Evolutionary conservation across 2,797 vertebrate genomes (phyloP), one percentile per base, ranked within the genome.

Genomic region (Helicolenus hilgendorfi): DNA sequence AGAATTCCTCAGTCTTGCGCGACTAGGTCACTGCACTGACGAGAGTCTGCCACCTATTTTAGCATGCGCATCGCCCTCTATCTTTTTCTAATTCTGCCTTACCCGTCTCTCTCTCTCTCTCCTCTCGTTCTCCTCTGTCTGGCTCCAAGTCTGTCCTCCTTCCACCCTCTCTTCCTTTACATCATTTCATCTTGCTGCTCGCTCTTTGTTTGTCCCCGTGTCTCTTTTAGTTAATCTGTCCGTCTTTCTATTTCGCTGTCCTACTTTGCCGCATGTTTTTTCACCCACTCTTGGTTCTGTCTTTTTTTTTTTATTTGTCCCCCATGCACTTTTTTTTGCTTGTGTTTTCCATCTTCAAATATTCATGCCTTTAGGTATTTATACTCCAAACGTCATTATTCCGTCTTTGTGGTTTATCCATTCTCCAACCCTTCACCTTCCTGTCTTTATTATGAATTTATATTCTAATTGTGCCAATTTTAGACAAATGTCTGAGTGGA

Each of bases 1-100:
- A 94, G 95, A 96, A 96, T 97, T 96, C 95, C 95, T 96, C 95
- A 92, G 95, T 92, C 92, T 89, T 93, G 88, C 67, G 89, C 82
- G 92, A 96, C 92, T 92, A 92, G 93, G 94, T 95, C 94, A 93
- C 85, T 86, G 88, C 93, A 87, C 94, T 93, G 94, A 93, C 94
- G 91, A 93, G 94, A 94, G 93, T 89, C 94, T 92, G 93, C 92
- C 95, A 93, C 93, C 92, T 92, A 90, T 93, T 96, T 92, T 86
- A 88, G 89, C 91, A 84, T 77, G 86, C 72, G 33, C 91, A 76
- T 74, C 83, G 62, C 75, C 68, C 75, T 89, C 68, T 62, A 3
- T 89, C 89, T 89, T 81, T 87, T 78, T 89, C 65, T 92, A 83
- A 89, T 85, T 86, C 87, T 88, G 68, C 85, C 83, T 84, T 84